Evolutionary conservation across 2,888 invertebrate genomes (phyloP), one percentile per base, ranked within the genome.

Genomic region (Pristionchus entomophagus): DNA sequence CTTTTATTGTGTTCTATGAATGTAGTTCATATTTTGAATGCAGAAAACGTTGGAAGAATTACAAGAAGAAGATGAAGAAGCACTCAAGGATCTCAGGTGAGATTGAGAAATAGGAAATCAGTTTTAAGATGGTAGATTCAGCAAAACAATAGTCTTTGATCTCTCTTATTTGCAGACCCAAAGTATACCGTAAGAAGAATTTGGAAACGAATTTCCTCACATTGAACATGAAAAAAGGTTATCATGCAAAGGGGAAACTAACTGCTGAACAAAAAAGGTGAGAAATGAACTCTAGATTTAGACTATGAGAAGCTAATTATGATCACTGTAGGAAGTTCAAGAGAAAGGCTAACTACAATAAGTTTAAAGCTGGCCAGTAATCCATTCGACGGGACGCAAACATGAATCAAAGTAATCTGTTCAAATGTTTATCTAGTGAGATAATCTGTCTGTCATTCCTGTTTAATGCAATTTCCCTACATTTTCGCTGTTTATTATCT

Each of bases 161-260:
- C 12, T n/a, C 35, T 8, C 2, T 1, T 41, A n/a, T 41, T 41
- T 77, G 1, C 73, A 77, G 73, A 38, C 73, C 41, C 12, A 77
- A 41, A n/a, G 26, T 41, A 4, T 19, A 22, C 5, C 38, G 45
- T 6, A 77, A 29, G 62, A 38, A 56, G 56, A 81, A 56, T 35
- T 51, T 77, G 14, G 87, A 88, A 62, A 88, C 86, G 77, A 91
- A 91, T 80, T 91, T 89, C 85, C 89, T 90, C 41, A 88, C 87
- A 35, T 89, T 91, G 82, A 91, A 91, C 86, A 78, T 91, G 86
- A 84, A 87, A 77, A 91, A 91, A 86, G 90, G 90, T 77, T 83
- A 84, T 59, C 90, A 88, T 78, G 88, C 87, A 12, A 87, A 90
- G 14, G 91, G 91, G 86, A 90, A 91, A 80, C 87, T 89, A 19